Evolutionary conservation across 2,797 vertebrate genomes (phyloP), one percentile per base, ranked within the genome.

Genomic region (Danio jaintianensis): DNA sequence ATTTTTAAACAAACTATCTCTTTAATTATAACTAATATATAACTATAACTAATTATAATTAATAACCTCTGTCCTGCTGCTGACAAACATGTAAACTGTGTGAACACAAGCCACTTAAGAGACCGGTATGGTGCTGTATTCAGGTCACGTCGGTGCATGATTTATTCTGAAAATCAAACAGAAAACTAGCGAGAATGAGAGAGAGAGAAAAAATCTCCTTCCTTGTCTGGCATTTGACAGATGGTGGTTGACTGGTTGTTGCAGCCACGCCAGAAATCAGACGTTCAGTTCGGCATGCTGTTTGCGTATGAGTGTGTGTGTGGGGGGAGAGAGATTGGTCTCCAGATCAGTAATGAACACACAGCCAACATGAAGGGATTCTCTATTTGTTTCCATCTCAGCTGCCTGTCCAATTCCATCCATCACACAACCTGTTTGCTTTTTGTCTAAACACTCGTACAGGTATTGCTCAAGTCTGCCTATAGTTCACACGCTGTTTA

Each of bases 161-260:
- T 76, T 80, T 69, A 58, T 52, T 74, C 72, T 15, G 62, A 48
- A 79, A 62, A 9, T 66, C 47, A 55, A 56, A 12, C 22, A 56
- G 78, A 47, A 53, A 13, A 20, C 62, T 62, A 16, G 10, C 18
- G 16, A 20, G 40, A 64, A 15, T 50, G 38, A 64, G 0, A 66
- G 48, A 71, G 48, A 48, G 9, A 64, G 15, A 20, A 58, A 79
- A 67, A 50, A 43, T 38, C 20, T 53, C 11, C 42, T 40, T 56
- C 53, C 81, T 56, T 67, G 82, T 82, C 76, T 78, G 63, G 68
- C 73, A 11, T 78, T 59, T 82, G 84, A 80, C 82, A 87, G 86
- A 87, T 87, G 86, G 84, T 42, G 77, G 66, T 72, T 80, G 80
- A 62, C 77, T 85, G 80, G 56, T 64, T 70, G 66, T 69, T 58